A percentile compares a stretch with the other conserved stretches of the same genome.
phyloP scores from a whole-genome alignment of 2,888 invertebrate species.

The Hypsopygia costalis region DNA sequence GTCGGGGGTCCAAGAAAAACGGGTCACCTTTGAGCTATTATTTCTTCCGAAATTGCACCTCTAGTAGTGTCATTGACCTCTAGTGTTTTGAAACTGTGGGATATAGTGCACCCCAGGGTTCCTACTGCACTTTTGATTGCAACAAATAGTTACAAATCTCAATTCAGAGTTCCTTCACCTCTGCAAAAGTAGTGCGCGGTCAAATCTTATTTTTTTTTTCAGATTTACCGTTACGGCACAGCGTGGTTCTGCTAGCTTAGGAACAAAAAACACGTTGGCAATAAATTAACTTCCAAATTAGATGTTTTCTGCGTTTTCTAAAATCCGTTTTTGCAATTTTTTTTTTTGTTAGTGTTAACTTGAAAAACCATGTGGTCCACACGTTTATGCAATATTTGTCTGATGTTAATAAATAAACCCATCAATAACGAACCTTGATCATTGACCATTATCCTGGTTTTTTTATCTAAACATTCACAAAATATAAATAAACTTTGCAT shows the following conservation, averaged over 20 bases:
- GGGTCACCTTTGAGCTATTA: conserved; percentile 70
- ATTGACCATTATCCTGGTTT: too few relatives aligned
- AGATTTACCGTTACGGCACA: conserved; percentile 5
- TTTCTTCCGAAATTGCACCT: conserved; percentile 65
- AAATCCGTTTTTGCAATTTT: background rate
- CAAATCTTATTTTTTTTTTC: conserved; percentile 26
- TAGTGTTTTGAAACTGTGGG: conserved; percentile 55
- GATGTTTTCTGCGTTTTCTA: background rate
- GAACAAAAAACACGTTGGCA: conserved; percentile 2
- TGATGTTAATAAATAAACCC: too few relatives aligned
- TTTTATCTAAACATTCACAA: too few relatives aligned
- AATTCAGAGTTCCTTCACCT: conserved; percentile 17
- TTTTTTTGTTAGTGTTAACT: background rate
- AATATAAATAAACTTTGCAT: too few relatives aligned
- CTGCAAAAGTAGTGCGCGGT: conserved; percentile 36
- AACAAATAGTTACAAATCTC: conserved; percentile 45
- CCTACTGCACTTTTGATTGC: conserved; percentile 32
- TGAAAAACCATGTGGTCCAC: background rate
- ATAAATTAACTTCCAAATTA: conserved; percentile 1
- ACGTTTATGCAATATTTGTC: background rate
- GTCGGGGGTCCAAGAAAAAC: conserved; percentile 62
- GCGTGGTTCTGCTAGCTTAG: background rate
- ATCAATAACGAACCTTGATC: too few relatives aligned
- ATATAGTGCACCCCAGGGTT: conserved; percentile 67
- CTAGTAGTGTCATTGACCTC: conserved; percentile 59